A percentile compares a stretch with the other conserved stretches of the same genome.
Conservation (phyloP, 2,113 vertebrate genomes). For the Apteryx owenii region DNA sequence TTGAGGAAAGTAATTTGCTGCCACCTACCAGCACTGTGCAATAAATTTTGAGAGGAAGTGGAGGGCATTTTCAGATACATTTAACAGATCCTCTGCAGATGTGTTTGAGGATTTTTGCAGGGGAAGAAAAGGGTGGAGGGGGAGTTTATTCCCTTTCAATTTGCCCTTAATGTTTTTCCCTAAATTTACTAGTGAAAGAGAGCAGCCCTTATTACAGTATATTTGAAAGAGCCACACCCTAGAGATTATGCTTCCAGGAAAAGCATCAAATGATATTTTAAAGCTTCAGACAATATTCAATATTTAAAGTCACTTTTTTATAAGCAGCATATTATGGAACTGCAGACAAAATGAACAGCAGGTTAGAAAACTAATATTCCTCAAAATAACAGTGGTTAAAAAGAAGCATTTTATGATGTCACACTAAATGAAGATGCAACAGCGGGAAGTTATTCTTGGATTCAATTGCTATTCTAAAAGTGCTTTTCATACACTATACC, state of each 20-base stretch:
- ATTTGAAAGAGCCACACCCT: neutral
- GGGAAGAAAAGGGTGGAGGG: neutral
- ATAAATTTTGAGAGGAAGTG: neutral
- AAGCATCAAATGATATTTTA: conserved; percentile 1
- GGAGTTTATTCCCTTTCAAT: neutral
- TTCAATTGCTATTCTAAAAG: neutral
- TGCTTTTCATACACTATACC: neutral
- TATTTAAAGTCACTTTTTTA: conserved; percentile 3
- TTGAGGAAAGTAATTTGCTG: conserved; percentile 39
- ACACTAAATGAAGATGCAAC: neutral
- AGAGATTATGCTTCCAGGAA: neutral
- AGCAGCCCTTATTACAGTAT: neutral
- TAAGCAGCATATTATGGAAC: conserved; percentile 2
- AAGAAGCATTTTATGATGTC: conserved; percentile 17
- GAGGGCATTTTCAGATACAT: neutral
- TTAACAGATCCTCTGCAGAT: conserved; percentile 20
- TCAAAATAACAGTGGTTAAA: conserved; percentile 35
- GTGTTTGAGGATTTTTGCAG: neutral
- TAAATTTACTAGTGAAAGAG: neutral
- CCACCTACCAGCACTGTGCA: conserved; percentile 19
- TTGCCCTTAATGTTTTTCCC: neutral
- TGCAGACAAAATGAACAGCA: neutral
- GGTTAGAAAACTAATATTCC: conserved; percentile 33
- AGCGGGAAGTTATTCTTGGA: neutral
- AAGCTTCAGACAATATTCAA: neutral